phyloP scores from a whole-genome alignment of 2,113 vertebrate species.

The Garra rufa region DNA sequence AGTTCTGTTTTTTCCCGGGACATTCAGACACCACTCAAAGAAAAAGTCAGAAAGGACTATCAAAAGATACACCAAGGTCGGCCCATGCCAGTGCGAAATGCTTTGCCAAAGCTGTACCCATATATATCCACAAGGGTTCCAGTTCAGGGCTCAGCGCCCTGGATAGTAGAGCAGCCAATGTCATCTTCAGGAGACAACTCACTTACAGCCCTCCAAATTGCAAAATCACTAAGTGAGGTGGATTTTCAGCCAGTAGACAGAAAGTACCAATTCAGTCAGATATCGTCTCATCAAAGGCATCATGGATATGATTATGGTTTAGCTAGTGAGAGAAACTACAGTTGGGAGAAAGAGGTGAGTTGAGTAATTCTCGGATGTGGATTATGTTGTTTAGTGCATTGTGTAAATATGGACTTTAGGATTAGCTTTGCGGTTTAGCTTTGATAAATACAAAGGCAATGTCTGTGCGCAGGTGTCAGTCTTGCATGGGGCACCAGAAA shows the following conservation, averaged over 20 bases:
- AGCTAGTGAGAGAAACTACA: conserved; percentile 60
- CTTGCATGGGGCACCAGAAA: conserved; percentile 75
- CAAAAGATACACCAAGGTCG: conserved; percentile 63
- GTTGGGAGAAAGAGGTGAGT: conserved; percentile 77
- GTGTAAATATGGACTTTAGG: conserved; percentile 2
- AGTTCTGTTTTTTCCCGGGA: conserved; percentile 65
- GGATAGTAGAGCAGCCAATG: conserved; percentile 63
- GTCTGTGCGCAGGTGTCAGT: conserved; percentile 68
- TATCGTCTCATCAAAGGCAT: conserved; percentile 59
- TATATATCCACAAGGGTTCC: conserved; percentile 59
- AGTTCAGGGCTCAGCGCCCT: conserved; percentile 59
- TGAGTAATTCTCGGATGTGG: not conserved
- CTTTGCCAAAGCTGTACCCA: conserved; percentile 63
- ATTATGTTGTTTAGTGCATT: not conserved
- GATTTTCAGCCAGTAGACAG: conserved; percentile 66
- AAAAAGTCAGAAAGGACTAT: conserved; percentile 62
- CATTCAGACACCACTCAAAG: conserved; percentile 39
- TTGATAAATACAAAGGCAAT: conserved; percentile 1
- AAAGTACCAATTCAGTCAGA: conserved; percentile 56
- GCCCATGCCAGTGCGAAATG: conserved; percentile 42
- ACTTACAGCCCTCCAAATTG: conserved; percentile 77
- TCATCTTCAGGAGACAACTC: conserved; percentile 77
- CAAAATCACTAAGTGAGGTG: conserved; percentile 78
- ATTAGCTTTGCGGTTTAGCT: not conserved
- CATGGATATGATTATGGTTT: conserved; percentile 62